Evolutionary conservation across 2,113 vertebrate species (phyloP).

Genomic region (Hymenochirus boettgeri): DNA sequence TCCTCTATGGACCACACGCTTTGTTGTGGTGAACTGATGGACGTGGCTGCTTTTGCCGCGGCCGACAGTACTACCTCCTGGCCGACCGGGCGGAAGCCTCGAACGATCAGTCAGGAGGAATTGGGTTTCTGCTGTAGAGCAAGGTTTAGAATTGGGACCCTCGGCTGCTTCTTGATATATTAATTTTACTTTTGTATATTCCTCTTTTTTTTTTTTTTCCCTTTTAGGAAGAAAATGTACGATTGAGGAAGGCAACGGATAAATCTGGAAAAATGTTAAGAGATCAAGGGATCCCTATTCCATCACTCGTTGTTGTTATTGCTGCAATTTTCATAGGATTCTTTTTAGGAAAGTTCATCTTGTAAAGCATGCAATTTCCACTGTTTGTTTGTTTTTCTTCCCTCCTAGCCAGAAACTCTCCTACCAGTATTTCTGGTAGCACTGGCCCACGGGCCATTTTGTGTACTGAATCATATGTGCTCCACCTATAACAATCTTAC

Average conservation of each 20-base stretch:
- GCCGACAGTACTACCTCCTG: too few relatives aligned
- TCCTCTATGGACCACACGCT: too few relatives aligned
- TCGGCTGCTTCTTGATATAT: too few relatives aligned
- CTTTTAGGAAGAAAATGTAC: constrained; percentile 81
- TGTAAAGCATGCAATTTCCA: constrained; percentile 86
- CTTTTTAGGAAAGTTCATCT: constrained; percentile 99
- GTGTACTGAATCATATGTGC: constrained; percentile 87
- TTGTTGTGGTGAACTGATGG: too few relatives aligned
- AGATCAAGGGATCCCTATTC: constrained; percentile 82
- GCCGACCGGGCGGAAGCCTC: too few relatives aligned
- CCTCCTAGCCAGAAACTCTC: constrained; percentile 75
- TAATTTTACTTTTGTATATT: background rate
- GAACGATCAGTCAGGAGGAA: too few relatives aligned
- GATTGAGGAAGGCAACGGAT: constrained; percentile 86
- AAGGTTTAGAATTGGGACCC: too few relatives aligned
- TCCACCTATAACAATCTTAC: constrained; percentile 81
- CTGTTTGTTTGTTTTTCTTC: constrained; percentile 49
- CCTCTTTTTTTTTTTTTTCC: constrained; percentile 12
- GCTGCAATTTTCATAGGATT: constrained; percentile 99
- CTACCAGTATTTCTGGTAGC: constrained; percentile 92
- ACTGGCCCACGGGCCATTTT: constrained; percentile 71
- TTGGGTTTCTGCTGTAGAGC: too few relatives aligned
- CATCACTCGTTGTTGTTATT: constrained; percentile 95
- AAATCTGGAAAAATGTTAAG: constrained; percentile 77
- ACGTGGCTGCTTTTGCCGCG: too few relatives aligned